Base-by-base conservation (phyloP, 1,140 invertebrate species). In the Bombus cullumanus region DNA sequence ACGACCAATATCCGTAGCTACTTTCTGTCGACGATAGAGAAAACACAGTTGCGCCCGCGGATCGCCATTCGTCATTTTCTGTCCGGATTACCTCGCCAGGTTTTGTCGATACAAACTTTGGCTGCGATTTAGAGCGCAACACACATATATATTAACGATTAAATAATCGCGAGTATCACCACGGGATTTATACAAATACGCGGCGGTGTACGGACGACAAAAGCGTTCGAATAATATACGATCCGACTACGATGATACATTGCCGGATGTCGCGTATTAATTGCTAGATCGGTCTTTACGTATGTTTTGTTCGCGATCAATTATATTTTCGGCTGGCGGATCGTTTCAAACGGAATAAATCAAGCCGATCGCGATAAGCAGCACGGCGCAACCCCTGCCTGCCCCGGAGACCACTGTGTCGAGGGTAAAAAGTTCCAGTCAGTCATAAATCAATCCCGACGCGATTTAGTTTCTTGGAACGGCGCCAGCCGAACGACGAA, bases 391-490 rank as follows among this genome's bases (percentile, higher is more conserved):
- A 59, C 68, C 77, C 71, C 31, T 9, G 25, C 62, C 28, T 8
- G 25, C 85, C 53, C 53, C 43, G 18, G 5, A 53, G 47, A 53
- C 47, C 47, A 53, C 47, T n/a, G 84, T 62, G 83, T 59, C 62
- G 34, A 62, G 71, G 83, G 69, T 85, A 81, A 88, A 91, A 91
- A 91, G 83, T 88, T 88, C 81, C 64, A 90, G 80, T 91, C 90
- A 86, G 77, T 91, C 90, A 88, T 91, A 91, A 91, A 91, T 91
- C 90, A 91, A 91, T 91, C 90, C 66, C 69, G 68, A 81, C 84
- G 81, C 90, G 90, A 91, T 91, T 91, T 91, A 91, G 84, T 88
- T 91, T 87, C 69, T 74, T 91, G 90, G 90, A 90, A 71, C 62
- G 74, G 68, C 72, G 90, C 90, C 90, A 91, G 78, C 73, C 89